Evolutionary conservation across 1,140 invertebrate species (phyloP), one percentile per base, ranked within the genome.

Genomic region (Lordiphosa clarofinis): DNA sequence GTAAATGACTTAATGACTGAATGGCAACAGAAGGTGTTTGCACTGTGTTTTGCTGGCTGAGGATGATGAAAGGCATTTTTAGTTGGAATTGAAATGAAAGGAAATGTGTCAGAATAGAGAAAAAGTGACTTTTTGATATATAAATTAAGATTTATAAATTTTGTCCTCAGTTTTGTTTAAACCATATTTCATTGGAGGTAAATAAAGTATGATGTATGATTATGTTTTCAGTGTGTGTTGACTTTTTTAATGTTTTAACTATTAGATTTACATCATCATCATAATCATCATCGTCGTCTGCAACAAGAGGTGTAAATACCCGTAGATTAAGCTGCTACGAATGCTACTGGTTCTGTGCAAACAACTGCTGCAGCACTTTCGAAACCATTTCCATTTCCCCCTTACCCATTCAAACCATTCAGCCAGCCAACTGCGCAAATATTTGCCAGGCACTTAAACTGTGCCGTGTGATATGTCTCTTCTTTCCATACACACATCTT

Each of bases 1-100:
- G 70, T 58, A 79, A 73, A 78, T 73, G 44, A 79, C 65, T 79
- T 70, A 74, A 73, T 78, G 74, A 63, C 54, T 60, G 56, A 71
- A 62, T 56, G 65, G 56, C 65, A 69, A 28, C 63, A 59, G 42
- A 67, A 59, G 47, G 43, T 59, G 47, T 33, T 59, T 56, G 48
- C 36, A 21, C 21, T 37, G 19, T 50, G 37, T 24, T 5, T 31
- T 31, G 28, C 3, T 19, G 28, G 28, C 2, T 31, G 28, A 8
- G 8, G 28, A 31, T 68, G 62, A 46, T 28, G 48, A 50, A 50
- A 38, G 48, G 48, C 35, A 38, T 39, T 50, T 50, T 50, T 12
- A 50, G 19, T 39, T 13, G 10, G 19, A 11, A 10, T 24, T 10
- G 36, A 24, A 24, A 1, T 5, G 21, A 5, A 24, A 8, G 11